A percentile compares a stretch with the other conserved stretches of the same genome.
Evolutionary conservation across 2,113 vertebrate species (phyloP).

Genomic region (Nycticorax nycticorax): DNA sequence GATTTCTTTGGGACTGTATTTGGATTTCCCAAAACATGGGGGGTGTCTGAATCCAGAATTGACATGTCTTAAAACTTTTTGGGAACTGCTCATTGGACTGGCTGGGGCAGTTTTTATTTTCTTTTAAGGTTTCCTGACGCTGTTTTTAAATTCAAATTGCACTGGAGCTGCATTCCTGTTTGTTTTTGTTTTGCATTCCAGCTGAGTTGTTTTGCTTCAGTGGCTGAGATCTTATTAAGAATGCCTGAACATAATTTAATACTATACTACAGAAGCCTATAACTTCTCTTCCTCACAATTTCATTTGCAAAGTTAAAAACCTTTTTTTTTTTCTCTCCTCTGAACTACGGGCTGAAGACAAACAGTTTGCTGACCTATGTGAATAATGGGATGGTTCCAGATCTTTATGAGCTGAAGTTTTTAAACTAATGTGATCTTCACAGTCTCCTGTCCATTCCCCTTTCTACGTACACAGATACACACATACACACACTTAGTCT

Average conservation of each 20-base stretch:
- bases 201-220: slow-evolving; percentile 24
- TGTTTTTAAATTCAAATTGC: slow-evolving; percentile 59
- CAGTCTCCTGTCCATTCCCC: background rate
- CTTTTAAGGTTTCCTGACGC: background rate
- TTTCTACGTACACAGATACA: background rate
- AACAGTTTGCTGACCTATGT: background rate
- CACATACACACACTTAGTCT: background rate
- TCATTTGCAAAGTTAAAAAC: background rate
- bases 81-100: slow-evolving; percentile 8
- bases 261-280: background rate
- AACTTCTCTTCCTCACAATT: background rate
- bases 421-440: background rate
- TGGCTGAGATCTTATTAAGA: slow-evolving; percentile 9
- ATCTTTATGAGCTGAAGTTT: background rate
- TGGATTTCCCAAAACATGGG: background rate
- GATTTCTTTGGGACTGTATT: background rate
- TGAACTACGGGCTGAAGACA: background rate
- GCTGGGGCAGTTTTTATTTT: slow-evolving; percentile 33
- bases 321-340: background rate
- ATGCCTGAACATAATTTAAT: background rate
- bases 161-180: slow-evolving; percentile 26
- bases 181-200: slow-evolving; percentile 67
- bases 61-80: background rate
- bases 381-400: background rate
- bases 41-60: background rate